A percentile compares a stretch with the other conserved stretches of the same genome.
Conservation (phyloP, 2,113 vertebrate genomes). For the Protomyctophum bolini region DNA sequence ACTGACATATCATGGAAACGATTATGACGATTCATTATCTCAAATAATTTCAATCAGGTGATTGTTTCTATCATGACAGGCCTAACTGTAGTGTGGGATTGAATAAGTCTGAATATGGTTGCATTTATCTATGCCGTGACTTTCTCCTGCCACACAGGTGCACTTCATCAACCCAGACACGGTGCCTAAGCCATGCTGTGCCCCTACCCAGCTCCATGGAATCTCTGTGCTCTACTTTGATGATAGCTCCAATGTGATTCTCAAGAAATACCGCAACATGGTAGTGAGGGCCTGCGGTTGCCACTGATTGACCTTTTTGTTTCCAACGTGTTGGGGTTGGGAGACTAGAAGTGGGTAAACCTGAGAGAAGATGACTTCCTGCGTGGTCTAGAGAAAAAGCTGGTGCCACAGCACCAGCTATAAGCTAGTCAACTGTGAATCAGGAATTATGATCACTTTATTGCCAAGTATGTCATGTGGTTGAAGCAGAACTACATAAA, state of each 20-base stretch:
- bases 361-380: neutral
- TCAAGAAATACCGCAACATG: constrained; percentile 99
- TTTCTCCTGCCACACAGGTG: constrained; percentile 77
- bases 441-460: too few species aligned
- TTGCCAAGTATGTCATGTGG: too few species aligned
- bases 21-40: too few species aligned
- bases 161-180: constrained; percentile 97
- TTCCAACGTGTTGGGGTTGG: neutral
- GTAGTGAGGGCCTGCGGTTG: constrained; percentile 96
- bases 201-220: constrained; percentile 94
- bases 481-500: too few species aligned
- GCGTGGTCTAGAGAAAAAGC: constrained; percentile 19
- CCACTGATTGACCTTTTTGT: constrained; percentile 77
- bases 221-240: constrained; percentile 98
- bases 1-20: too few species aligned
- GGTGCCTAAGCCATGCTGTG: constrained; percentile 95
- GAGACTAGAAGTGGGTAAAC: constrained; percentile 10
- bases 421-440: constrained; percentile 23
- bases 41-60: too few species aligned
- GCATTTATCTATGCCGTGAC: neutral
- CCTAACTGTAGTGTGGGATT: too few species aligned
- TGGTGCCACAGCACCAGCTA: constrained; percentile 29
- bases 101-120: too few species aligned
- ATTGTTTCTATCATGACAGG: too few species aligned
- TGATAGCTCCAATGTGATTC: constrained; percentile 97